A percentile compares a stretch with the other conserved stretches of the same genome.
phyloP scores from a whole-genome alignment of 2,797 vertebrate genomes.

The Tadarida brasiliensis region DNA sequence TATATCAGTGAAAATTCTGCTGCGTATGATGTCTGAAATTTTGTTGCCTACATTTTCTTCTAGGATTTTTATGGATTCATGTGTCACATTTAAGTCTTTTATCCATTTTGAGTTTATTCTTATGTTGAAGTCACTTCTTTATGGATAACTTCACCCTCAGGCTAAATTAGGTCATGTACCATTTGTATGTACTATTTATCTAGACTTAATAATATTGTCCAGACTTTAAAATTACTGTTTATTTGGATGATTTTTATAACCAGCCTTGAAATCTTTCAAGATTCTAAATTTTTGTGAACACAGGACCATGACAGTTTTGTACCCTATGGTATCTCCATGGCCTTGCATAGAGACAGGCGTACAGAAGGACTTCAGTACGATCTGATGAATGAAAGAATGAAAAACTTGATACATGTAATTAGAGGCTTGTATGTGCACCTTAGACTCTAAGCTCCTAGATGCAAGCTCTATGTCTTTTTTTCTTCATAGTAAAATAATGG shows the following conservation, averaged over 20 bases:
- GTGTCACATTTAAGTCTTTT: no score
- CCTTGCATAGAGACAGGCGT: not conserved
- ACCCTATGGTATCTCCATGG: fast-evolving
- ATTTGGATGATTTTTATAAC: slow-evolving; percentile 34
- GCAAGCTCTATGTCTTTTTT: not conserved
- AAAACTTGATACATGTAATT: not conserved
- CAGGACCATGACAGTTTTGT: not conserved
- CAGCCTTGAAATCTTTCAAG: not conserved
- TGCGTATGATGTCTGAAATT: no score
- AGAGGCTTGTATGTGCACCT: not conserved
- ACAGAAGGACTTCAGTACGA: not conserved
- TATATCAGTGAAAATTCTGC: no score
- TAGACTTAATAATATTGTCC: not conserved
- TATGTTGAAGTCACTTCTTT: not conserved
- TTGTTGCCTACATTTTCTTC: no score
- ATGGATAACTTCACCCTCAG: not conserved
- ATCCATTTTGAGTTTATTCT: no score
- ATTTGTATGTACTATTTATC: not conserved
- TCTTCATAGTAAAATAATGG: slow-evolving; percentile 4
- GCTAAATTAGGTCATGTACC: not conserved
- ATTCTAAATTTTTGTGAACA: not conserved
- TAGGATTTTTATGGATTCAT: no score
- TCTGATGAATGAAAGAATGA: not conserved
- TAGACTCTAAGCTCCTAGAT: not conserved
- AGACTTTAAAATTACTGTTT: not conserved